Base-by-base conservation (phyloP, 2,888 invertebrate genomes). In the Drosophila phalerata region DNA sequence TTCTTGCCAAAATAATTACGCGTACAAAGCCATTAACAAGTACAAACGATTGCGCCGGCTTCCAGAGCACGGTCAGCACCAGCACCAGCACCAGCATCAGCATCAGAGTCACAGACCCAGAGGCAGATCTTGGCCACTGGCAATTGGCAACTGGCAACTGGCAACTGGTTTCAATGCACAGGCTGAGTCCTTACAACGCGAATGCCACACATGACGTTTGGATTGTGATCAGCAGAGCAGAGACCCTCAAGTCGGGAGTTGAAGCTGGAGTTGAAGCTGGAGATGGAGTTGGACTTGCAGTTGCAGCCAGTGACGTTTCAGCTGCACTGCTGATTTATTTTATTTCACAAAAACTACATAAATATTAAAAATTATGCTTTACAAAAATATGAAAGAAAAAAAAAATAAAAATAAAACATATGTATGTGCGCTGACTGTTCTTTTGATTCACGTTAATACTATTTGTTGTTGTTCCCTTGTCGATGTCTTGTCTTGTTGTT, bases 11-110 rank as follows among this genome's bases (percentile, higher is more conserved):
- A 85, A 85, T 85, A 85, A 85, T 85, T 85, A 85, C 85, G 85
- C 88, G 85, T 87, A 85, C 85, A 85, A 85, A 85, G 69, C 83
- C 88, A 85, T 85, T 85, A 85, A 85, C 85, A 87, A 85, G 85
- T 87, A 85, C 85, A 85, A 85, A 85, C 85, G 88, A 87, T 86
- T 84, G 79, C 73, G 84, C 84, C 84, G 82, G 69, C 75, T 72
- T 32, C 61, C 77, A 63, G 38, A 65, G 43, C 49, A 37, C 17
- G 22, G 37, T 11, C 53, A 42, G 32, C 9, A 49, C 49, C 1
- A n/a, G n/a, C n/a, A n/a, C n/a, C n/a, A n/a, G 47, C 25, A n/a
- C 17, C 40, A 58, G 30, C 52, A 56, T 43, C 37, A 17, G 57
- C 57, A 5, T 5, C 28, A 28, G 28, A 25, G 25, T 2, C 28